Conservation (phyloP, 2,113 vertebrate genomes). For the Alexandromys fortis region DNA sequence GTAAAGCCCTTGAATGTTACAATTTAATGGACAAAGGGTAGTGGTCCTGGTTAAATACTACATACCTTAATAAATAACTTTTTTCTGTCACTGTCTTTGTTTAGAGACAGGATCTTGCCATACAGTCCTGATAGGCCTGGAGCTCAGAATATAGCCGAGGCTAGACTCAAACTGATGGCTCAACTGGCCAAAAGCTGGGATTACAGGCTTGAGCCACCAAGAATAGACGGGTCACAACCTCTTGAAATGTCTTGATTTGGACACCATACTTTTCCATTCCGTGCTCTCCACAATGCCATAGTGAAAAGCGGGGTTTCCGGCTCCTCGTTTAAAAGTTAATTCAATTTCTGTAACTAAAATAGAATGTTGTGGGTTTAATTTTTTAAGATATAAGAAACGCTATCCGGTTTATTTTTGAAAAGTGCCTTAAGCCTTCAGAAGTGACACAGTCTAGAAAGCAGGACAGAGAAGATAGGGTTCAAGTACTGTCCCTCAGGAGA, state of each 20-base stretch:
- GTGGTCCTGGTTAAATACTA: constrained; percentile 17
- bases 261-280: constrained; percentile 17
- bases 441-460: neutral
- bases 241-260: constrained; percentile 41
- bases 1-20: neutral
- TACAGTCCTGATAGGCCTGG: neutral
- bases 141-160: neutral
- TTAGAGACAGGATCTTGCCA: neutral
- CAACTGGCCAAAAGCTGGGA: neutral
- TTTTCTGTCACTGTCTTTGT: neutral
- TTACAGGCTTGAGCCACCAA: neutral
- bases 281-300: neutral
- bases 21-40: neutral
- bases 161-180: neutral
- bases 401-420: neutral
- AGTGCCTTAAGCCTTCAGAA: neutral
- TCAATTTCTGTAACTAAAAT: neutral
- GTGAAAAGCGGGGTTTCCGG: neutral
- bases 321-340: constrained; percentile 5
- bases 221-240: neutral
- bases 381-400: neutral
- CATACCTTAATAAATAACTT: neutral
- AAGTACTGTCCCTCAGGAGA: constrained; percentile 8
- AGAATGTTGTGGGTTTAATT: neutral
- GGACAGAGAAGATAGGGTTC: neutral